Evolutionary conservation across 2,113 vertebrate genomes (phyloP).

Genomic region (Sisor rabdophorus): DNA sequence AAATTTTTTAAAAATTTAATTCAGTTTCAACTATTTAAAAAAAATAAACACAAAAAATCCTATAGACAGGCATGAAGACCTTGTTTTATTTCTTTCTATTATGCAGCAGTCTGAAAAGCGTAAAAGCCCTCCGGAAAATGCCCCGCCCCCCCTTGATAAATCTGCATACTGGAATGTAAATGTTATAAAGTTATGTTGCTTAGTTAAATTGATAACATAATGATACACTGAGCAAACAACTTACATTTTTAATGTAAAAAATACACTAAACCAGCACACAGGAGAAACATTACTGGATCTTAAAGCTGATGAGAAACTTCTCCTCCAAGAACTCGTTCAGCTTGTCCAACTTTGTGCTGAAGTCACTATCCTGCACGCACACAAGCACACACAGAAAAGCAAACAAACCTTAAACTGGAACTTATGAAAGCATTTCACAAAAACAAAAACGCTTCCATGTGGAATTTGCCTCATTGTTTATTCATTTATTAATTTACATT

Average conservation of each 20-base stretch:
- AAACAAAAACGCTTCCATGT: too few relatives aligned
- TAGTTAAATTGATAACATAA: background rate
- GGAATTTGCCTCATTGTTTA: too few relatives aligned
- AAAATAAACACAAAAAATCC: too few relatives aligned
- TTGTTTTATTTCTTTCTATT: too few relatives aligned
- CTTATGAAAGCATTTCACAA: too few relatives aligned
- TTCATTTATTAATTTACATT: too few relatives aligned
- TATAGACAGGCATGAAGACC: too few relatives aligned
- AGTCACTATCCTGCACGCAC: slow-evolving; percentile 55
- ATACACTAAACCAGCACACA: background rate
- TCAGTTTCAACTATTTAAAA: too few relatives aligned
- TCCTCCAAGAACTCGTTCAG: slow-evolving; percentile 56
- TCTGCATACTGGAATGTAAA: background rate
- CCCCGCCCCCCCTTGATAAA: background rate
- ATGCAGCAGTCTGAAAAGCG: too few relatives aligned
- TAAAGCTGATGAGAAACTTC: slow-evolving; percentile 58
- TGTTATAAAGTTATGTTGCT: background rate
- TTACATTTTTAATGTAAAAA: background rate
- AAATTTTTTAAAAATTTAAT: too few relatives aligned
- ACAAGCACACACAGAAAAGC: background rate
- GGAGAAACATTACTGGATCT: slow-evolving; percentile 40
- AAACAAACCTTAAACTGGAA: too few relatives aligned
- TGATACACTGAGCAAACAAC: background rate
- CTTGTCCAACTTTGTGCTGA: slow-evolving; percentile 20
- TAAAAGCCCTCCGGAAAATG: background rate